Evolutionary conservation across 1,140 invertebrate species (phyloP).

Genomic region (Calephelis nemesis): DNA sequence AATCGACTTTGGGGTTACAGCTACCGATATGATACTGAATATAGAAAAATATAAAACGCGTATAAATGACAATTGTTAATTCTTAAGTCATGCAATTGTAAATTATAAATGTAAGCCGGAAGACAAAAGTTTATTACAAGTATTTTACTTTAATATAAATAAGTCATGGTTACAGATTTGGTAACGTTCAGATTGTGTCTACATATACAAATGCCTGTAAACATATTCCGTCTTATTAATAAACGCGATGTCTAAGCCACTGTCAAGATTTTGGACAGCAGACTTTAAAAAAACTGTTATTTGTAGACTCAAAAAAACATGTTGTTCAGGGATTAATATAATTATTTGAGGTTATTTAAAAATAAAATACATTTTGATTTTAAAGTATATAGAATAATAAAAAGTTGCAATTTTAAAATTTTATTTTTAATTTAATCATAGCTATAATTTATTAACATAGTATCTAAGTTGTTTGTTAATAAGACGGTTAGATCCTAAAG

Average conservation of each 20-base stretch:
- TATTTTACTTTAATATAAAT: slow-evolving; percentile 40
- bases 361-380: no score
- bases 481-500: slow-evolving; percentile 14
- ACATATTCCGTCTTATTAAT: slow-evolving; percentile 7
- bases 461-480: not conserved
- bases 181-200: slow-evolving; percentile 38
- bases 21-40: slow-evolving; percentile 11
- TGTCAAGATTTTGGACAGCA: no score
- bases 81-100: slow-evolving; percentile 22
- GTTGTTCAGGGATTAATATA: no score
- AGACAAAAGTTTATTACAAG: slow-evolving; percentile 25
- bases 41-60: not conserved
- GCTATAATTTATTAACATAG: not conserved
- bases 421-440: no score
- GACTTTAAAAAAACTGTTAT: no score
- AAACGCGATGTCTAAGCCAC: not conserved
- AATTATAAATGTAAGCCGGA: slow-evolving; percentile 23
- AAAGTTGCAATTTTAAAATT: no score
- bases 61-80: slow-evolving; percentile 1
- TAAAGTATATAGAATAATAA: no score
- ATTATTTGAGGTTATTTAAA: no score
- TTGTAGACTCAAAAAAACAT: no score
- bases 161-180: slow-evolving; percentile 58
- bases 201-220: slow-evolving; percentile 13
- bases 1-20: slow-evolving; percentile 66